Evolutionary conservation across 2,888 invertebrate species (phyloP).

Genomic region (Synanthedon tipuliformis): DNA sequence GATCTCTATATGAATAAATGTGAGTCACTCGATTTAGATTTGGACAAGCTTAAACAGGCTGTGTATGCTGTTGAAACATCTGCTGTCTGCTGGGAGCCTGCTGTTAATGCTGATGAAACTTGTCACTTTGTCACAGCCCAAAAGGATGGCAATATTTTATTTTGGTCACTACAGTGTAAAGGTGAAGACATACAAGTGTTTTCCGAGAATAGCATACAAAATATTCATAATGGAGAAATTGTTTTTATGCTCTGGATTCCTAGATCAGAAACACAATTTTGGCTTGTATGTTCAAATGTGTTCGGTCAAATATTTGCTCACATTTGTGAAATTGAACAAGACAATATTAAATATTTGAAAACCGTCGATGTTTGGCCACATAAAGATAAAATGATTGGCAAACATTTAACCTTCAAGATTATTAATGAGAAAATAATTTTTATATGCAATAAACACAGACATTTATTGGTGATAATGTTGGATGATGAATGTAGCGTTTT

Average conservation of each 20-base stretch:
- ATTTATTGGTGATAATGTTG: constrained; percentile 34
- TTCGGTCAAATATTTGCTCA: constrained; percentile 30
- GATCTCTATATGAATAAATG: constrained; percentile 10
- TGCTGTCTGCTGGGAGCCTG: constrained; percentile 40
- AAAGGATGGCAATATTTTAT: constrained; percentile 33
- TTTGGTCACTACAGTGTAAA: constrained; percentile 32
- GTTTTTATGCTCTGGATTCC: constrained; percentile 32
- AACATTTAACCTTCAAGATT: constrained; percentile 19
- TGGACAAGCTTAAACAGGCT: constrained; percentile 26
- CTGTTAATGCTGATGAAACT: constrained; percentile 19
- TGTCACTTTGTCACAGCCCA: constrained; percentile 48
- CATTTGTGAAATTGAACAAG: constrained; percentile 20
- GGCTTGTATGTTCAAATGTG: constrained; percentile 30
- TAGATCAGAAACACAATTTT: constrained; percentile 14
- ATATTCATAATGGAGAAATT: constrained; percentile 25
- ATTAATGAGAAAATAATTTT: constrained; percentile 27
- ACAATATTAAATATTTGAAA: constrained; percentile 15
- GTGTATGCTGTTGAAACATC: constrained; percentile 29
- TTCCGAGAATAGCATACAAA: background rate
- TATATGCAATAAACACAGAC: constrained; percentile 44
- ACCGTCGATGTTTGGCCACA: constrained; percentile 29
- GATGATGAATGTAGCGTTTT: constrained; percentile 25
- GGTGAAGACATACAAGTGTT: constrained; percentile 17
- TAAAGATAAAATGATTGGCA: constrained; percentile 41
- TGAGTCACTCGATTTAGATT: constrained; percentile 11